Base-by-base conservation (phyloP, 2,888 invertebrate species). In the Halocaridina rubra region DNA sequence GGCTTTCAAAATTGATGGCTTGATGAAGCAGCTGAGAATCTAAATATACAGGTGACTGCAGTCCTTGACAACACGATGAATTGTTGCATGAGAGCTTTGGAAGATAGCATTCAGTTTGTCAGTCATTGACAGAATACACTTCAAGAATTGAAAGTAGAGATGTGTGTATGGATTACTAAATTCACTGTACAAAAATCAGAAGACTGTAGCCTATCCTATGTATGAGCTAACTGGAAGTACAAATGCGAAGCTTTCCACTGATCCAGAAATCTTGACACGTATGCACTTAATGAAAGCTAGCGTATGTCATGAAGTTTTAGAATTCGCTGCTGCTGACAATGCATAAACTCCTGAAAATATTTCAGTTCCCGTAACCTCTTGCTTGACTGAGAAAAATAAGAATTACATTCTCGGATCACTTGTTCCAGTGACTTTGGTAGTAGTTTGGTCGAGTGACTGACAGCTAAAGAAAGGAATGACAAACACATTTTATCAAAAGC, bases 161-260 rank as follows among this genome's bases (percentile, higher is more conserved):
- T 39, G 39, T 39, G 39, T 39, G 39, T 39, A 39, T 8, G 39
- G 39, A 39, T 39, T 39, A 39, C 39, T 39, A 39, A 39, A 39
- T 39, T 39, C 39, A 39, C 39, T 39, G 39, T 39, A 8, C n/a
- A 77, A 32, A 32, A 64, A 4, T 33, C 77, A 33, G 53, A 76
- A 57, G 33, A 33, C 4, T 16, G 57, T n/a, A 76, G 59, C 59
- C 76, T n/a, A 2, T 76, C 76, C 59, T 76, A 29, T 29, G 76
- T 76, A 39, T 76, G 76, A 19, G 76, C 76, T n/a, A 57, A 59
- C 57, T 76, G 76, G 30, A 76, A 76, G 29, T 57, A 76, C 59
- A 76, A 29, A 22, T 76, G 76, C 76, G 59, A 76, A 8, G 30
- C 76, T 29, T 76, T 76, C 59, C 76, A 76, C 76, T 76, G 76